Evolutionary conservation across 2,888 invertebrate species (phyloP).

Genomic region (Apantesis nais): DNA sequence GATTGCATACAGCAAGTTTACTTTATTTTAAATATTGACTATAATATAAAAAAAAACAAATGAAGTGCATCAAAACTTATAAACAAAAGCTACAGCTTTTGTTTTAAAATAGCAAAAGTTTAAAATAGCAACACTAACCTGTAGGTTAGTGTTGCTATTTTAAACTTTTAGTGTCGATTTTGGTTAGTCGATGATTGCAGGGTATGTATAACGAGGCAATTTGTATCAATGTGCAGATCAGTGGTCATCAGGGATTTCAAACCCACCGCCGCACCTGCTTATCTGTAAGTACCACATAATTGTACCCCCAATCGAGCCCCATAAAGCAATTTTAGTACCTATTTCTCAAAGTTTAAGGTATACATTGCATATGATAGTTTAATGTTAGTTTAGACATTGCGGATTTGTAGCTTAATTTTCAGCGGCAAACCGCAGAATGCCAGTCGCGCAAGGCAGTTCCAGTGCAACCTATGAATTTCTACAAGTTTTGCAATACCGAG

Average conservation of each 20-base stretch:
- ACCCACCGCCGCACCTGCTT: conserved; percentile 78
- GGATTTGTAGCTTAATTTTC: conserved; percentile 55
- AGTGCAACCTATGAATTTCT: conserved; percentile 50
- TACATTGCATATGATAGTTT: conserved; percentile 29
- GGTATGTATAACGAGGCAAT: conserved; percentile 70
- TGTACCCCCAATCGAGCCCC: conserved; percentile 49
- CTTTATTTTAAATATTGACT: too few relatives aligned
- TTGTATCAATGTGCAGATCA: conserved; percentile 75
- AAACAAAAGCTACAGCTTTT: too few relatives aligned
- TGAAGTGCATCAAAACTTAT: too few relatives aligned
- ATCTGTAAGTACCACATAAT: conserved; percentile 72
- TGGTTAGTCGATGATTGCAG: conserved; percentile 38
- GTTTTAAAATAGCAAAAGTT: too few relatives aligned
- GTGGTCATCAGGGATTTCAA: conserved; percentile 67
- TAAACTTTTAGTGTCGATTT: conserved; percentile 36
- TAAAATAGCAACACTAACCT: conserved; percentile 16
- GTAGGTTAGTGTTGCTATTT: conserved; percentile 15
- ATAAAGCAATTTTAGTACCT: conserved; percentile 30
- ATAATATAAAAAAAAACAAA: too few relatives aligned
- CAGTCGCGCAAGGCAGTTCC: conserved; percentile 57
- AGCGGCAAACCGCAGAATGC: conserved; percentile 78
- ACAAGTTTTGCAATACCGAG: conserved; percentile 44
- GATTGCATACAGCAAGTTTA: too few relatives aligned
- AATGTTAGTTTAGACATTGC: conserved; percentile 45
- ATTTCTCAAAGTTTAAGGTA: conserved; percentile 25